Base-by-base conservation (phyloP, 2,797 vertebrate genomes). In the Prunella strophiata region DNA sequence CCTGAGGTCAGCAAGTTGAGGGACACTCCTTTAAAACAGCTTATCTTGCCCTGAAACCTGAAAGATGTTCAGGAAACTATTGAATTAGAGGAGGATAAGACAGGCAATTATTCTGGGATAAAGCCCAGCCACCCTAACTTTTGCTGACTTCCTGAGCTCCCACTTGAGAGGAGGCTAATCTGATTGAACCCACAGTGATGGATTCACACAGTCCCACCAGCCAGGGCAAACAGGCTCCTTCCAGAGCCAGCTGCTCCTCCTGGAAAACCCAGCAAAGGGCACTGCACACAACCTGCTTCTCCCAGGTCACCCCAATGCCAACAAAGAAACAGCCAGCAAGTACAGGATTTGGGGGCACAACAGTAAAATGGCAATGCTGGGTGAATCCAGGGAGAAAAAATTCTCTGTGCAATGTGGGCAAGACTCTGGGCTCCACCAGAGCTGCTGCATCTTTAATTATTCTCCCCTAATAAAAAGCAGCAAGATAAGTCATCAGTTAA, bases 401-500 rank as follows among this genome's bases (percentile, higher is more conserved):
- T 68, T 57, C 5, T 13, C 10, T 7, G 16, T 34, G 21, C 34
- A 85, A 81, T 63, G 40, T 57, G 62, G 66, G 51, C 3, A 8
- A 67, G 38, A 47, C 23, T 42, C 70, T 65, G 10, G 29, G 50
- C 34, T 20, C 61, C 78, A 70, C n/a, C 73, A 85, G 80, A 34
- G 67, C 61, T 93, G 73, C 91, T 84, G 25, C 38, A 65, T 30
- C 68, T 89, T 84, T 85, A 94, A 93, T 80, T 86, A 89, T 75
- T 63, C 58, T 50, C 57, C 79, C 51, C 52, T 11, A 26, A 75
- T 66, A 86, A 90, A 78, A 88, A 68, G 17, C 36, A 66, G 55
- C 52, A 58, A 81, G 54, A 52, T 84, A 94, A 96, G 85, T 74
- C 83, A 91, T 72, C 73, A 85, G 47, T 88, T 96, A 92, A 97